Base-by-base conservation (phyloP, 2,797 vertebrate genomes). In the Channallabes apus region DNA sequence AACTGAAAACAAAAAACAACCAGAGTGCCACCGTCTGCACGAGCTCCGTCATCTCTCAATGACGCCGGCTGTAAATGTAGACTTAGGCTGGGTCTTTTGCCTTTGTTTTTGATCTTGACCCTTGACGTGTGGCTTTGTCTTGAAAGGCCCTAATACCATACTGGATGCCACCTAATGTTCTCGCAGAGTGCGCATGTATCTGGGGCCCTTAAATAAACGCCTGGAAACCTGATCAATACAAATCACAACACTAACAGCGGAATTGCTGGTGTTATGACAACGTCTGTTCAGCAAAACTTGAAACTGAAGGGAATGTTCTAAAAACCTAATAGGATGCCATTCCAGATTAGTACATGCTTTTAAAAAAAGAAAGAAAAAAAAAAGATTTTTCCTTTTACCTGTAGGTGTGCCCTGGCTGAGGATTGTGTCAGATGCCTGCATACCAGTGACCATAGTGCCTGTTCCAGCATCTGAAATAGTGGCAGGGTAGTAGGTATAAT, bases 401-500 rank as follows among this genome's bases (percentile, higher is more conserved):
- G 97, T 93, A 67, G 97, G 94, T 0, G 96, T 95, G 56, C 95
- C 95, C 92, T 98, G 97, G 14, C 96, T 95, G 82, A 99, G 93
- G 3, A 99, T 92, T 0, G 97, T 94, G 80, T 98, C 97, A 0
- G 97, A 96, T 18, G 96, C 95, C 93, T 97, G 97, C 5, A 98
- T 96, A 1, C 96, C 96, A 80, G 97, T 97, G 0, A 98, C 96
- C 94, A 96, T 95, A 82, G 95, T 91, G 58, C 94, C 94, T 0
- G 94, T 89, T 32, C 93, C 90, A 79, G 93, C 92, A 7, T 96
- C 95, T 35, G 95, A 93, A 62, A 96, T 95, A 90, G 97, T 93
- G 84, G 97, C 95, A 0, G 97, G 97, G 89, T 98, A 98, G 84
- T 98, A 98, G 95, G 98, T 98, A 88, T 98, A 99, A 91, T 98